Conservation (phyloP, 2,113 vertebrate species). For the Meleagris gallopavo region DNA sequence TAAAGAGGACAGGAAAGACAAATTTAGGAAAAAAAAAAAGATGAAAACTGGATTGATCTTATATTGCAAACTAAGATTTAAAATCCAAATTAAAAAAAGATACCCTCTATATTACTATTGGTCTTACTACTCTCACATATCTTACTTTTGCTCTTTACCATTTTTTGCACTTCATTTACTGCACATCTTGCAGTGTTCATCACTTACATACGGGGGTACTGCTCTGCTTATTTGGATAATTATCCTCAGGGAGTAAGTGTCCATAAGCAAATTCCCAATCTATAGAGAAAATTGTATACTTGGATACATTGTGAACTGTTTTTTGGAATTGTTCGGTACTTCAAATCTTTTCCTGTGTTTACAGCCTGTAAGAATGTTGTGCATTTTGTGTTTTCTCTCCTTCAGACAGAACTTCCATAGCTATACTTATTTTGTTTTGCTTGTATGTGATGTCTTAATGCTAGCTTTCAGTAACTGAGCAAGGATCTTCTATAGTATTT, state of each 20-base stretch:
- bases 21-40: not conserved
- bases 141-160: not conserved
- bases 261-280: not conserved
- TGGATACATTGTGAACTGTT: not conserved
- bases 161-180: not conserved
- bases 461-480: not conserved
- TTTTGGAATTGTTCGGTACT: not conserved
- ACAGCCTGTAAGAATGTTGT: not conserved
- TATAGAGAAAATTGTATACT: not conserved
- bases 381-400: not conserved
- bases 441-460: not conserved
- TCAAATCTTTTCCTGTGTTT: not conserved
- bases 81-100: not conserved
- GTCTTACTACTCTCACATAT: not conserved
- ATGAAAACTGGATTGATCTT: not conserved
- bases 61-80: not conserved
- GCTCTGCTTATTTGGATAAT: not conserved
- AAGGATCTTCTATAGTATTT: not conserved
- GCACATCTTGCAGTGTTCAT: not conserved
- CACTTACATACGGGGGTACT: too few species aligned
- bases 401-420: not conserved
- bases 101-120: not conserved
- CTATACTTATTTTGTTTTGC: not conserved
- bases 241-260: not conserved
- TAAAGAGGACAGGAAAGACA: not conserved